Evolutionary conservation across 2,113 vertebrate genomes (phyloP).

Genomic region (Halcyon malimbica): DNA sequence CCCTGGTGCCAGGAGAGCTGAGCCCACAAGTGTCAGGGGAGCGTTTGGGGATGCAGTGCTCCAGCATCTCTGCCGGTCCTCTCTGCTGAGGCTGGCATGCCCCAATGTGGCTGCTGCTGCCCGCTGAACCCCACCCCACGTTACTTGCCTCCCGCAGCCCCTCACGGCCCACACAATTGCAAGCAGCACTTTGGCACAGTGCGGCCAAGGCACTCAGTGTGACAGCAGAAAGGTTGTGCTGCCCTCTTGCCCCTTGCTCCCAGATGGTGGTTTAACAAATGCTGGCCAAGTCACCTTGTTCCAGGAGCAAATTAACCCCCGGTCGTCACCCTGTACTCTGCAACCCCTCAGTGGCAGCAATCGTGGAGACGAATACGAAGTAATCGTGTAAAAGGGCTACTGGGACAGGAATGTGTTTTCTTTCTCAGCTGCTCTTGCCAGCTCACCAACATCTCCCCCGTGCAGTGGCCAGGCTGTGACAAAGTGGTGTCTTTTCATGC

Average conservation of each 20-base stretch:
- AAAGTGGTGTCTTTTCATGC: neutral
- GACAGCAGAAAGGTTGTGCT: neutral
- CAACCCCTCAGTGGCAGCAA: neutral
- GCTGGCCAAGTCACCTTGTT: neutral
- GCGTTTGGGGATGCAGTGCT: neutral
- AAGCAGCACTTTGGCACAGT: neutral
- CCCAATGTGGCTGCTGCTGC: no score
- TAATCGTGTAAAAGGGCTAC: neutral
- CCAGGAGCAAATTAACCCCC: neutral
- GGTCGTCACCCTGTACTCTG: neutral
- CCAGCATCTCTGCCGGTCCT: neutral
- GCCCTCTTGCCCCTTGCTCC: neutral
- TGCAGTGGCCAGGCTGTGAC: neutral
- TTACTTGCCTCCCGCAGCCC: neutral
- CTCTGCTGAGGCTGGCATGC: neutral
- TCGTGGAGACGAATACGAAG: neutral
- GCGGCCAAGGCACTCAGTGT: neutral
- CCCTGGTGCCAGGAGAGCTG: accelerated
- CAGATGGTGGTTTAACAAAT: neutral
- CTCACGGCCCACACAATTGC: accelerated
- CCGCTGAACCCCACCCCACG: neutral
- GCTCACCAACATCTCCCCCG: neutral
- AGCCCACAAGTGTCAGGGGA: neutral
- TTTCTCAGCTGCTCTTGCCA: neutral
- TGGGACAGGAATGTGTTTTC: neutral